phyloP scores from a whole-genome alignment of 2,113 vertebrate genomes.

The Myotis lucifugus region DNA sequence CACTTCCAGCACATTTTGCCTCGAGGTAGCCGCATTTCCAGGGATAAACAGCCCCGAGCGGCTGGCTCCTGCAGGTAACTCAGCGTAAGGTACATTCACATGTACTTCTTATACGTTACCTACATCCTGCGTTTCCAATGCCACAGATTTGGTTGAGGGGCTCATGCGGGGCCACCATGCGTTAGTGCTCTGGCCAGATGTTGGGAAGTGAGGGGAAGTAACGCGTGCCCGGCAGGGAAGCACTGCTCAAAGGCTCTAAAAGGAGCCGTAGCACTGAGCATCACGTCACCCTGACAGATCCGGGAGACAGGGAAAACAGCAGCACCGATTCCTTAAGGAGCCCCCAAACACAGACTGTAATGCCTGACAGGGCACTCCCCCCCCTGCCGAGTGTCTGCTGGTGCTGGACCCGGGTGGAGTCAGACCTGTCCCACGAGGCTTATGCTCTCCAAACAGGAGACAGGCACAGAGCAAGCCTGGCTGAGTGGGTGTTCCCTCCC shows the following conservation, averaged over 20 bases:
- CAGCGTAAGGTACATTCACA: background rate
- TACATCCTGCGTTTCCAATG: background rate
- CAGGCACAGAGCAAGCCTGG: background rate
- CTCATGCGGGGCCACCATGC: background rate
- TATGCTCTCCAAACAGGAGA: background rate
- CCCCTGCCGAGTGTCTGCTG: background rate
- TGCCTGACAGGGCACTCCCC: too few species aligned
- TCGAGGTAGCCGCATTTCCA: background rate
- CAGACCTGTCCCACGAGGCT: background rate
- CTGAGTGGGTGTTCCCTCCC: background rate
- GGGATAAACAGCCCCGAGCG: background rate
- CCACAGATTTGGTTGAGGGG: background rate
- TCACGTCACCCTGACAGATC: rapidly evolving
- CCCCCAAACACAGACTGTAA: background rate
- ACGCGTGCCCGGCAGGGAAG: background rate
- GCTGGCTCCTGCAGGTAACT: background rate
- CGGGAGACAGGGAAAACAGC: background rate
- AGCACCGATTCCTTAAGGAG: background rate
- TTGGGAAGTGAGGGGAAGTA: background rate
- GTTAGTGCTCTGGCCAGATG: background rate
- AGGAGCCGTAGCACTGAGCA: background rate
- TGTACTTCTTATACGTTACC: background rate
- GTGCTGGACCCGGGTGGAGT: background rate
- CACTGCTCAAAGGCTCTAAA: background rate
- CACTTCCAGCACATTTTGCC: background rate